Conservation (phyloP, 2,797 vertebrate species). For the Tenualosa ilisha region DNA sequence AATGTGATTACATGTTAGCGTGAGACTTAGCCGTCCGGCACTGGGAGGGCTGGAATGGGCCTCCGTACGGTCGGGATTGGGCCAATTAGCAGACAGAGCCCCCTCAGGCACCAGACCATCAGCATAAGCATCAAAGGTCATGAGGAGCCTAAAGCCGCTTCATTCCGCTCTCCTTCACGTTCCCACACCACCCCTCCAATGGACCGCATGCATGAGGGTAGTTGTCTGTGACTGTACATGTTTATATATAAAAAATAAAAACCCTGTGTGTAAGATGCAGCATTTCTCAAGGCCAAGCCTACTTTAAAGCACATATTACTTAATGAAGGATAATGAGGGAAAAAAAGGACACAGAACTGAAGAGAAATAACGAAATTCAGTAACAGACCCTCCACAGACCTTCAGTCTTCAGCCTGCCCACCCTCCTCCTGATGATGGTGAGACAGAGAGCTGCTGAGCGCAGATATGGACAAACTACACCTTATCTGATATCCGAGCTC, state of each 20-base stretch:
- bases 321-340: background rate
- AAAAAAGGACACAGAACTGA: no score
- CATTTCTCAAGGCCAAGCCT: background rate
- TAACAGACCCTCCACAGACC: conserved; percentile 9
- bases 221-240: background rate
- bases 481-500: conserved; percentile 46
- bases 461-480: conserved; percentile 42
- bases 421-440: conserved; percentile 51
- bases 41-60: background rate
- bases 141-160: background rate
- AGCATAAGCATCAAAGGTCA: background rate
- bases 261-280: background rate
- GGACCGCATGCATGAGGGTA: background rate
- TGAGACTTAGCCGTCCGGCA: background rate
- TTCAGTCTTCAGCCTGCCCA: background rate
- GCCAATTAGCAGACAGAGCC: background rate
- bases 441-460: conserved; percentile 46
- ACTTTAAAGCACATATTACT: background rate
- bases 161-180: background rate
- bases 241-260: no score
- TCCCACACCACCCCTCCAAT: background rate
- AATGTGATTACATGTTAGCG: conserved; percentile 8
- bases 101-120: conserved; percentile 6
- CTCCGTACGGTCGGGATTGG: background rate
- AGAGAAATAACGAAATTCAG: background rate